Base-by-base conservation (phyloP, 2,797 vertebrate species). In the Lithobates pipiens region DNA sequence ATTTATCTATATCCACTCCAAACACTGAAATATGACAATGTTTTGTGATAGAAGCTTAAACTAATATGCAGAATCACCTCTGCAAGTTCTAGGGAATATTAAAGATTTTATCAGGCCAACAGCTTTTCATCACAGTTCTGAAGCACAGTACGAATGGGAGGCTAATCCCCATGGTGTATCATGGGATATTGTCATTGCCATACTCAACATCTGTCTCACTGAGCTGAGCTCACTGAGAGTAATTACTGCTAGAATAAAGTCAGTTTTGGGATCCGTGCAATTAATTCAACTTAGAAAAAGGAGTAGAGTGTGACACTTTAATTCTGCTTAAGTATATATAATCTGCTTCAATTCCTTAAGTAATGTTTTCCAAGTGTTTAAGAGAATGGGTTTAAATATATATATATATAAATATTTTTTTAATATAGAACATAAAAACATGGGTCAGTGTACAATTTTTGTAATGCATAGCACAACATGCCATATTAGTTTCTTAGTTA, bases 301-400 rank as follows among this genome's bases (percentile, higher is more conserved):
- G 25, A 36, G 87, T n/a, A 75, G 88, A 90, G 82, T 80, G 85
- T 92, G 91, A 91, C 89, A 92, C 85, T 92, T 93, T 89, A 92
- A 93, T 92, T 92, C 93, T 90, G 85, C 92, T 91, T 92, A 93
- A 94, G 88, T 89, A 92, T 65, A 90, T 88, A 80, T 92, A 90
- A 94, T 92, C 87, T 92, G 88, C 91, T 91, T 92, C 88, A 91
- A 91, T 91, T 90, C 89, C 92, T 77, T 80, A 91, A 76, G 50
- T 91, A 91, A 89, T 90, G 79, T 91, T 93, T 91, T 91, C 89
- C 91, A 93, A 93, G 93, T 89, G 91, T 68, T 76, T 89, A 27
- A 90, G 83, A 89, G 92, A 90, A 70, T 89, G 10, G 80, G 91
- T 92, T 91, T 91, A n/a, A 88, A 92, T 90, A 82, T 85, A 90